These are phyloP conservation scores for Nemopilema nomurai DNA, from an alignment of 30 jellyfish, hydroid and myxozoan genomes.

Conservation along the genomic window DNA sequence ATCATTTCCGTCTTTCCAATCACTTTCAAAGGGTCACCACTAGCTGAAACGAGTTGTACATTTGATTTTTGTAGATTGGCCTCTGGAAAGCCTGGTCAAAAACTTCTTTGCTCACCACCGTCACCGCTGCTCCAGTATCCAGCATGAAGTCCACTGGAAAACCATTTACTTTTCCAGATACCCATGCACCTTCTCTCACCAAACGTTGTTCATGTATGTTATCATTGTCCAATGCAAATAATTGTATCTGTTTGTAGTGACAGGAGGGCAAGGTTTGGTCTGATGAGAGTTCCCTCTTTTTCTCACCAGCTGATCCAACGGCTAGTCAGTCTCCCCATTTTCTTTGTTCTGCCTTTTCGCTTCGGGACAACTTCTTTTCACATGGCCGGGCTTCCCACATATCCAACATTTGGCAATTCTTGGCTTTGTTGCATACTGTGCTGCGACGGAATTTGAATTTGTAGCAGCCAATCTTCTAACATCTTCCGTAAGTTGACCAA, in stretches of 20 bases:
- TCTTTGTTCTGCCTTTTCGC: background rate
- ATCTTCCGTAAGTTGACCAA: background rate
- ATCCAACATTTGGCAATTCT: background rate
- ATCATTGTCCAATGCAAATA: conserved; percentile 7
- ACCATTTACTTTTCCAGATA: conserved; percentile 7
- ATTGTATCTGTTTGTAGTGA: background rate
- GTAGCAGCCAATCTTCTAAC: background rate
- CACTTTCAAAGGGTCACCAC: conserved; percentile 19
- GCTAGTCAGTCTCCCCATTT: conserved; percentile 10
- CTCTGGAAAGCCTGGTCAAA: conserved; percentile 10
- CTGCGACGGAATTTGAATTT: background rate
- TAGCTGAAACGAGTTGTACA: conserved; percentile 17
- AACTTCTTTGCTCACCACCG: conserved; percentile 20
- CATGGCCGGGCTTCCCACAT: background rate
- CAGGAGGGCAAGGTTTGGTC: conserved; percentile 10
- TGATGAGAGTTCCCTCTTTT: background rate
- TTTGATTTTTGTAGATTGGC: conserved; percentile 6
- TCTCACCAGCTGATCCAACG: conserved; percentile 13
- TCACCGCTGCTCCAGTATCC: conserved; percentile 27
- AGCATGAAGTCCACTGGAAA: conserved; percentile 21
- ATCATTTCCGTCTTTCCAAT: conserved; percentile 14
- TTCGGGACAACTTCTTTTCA: background rate
- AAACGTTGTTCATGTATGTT: background rate
- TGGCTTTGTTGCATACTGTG: background rate
- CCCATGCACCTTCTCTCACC: conserved; percentile 26